Base-by-base conservation (phyloP, 2,888 invertebrate genomes). In the Megalurothrips usitatus region DNA sequence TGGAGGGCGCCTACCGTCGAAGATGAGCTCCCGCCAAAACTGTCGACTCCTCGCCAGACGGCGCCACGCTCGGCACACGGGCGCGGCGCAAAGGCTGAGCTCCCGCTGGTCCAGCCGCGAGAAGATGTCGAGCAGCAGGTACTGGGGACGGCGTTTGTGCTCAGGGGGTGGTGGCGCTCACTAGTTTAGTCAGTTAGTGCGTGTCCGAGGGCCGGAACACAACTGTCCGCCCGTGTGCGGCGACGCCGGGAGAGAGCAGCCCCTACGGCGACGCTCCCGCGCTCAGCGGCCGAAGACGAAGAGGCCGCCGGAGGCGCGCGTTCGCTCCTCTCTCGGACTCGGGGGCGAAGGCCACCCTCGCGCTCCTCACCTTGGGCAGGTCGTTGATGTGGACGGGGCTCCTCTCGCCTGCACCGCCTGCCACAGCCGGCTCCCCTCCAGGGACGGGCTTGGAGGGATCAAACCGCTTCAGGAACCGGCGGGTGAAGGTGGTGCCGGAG, bases 101-200 rank as follows among this genome's bases (percentile, higher is more conserved):
- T 75, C 26, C 23, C 68, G 68, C 26, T 75, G 68, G 68, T 75
- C 68, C 68, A 75, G 68, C 68, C 12, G 11, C 23, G 68, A 75
- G 68, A 75, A 26, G 68, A 75, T 26, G 23, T 26, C 26, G 68
- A 75, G 68, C 26, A 75, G 68, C 10, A 75, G 26, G 26, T 26
- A 8, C 68, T 75, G 26, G 23, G 26, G 26, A 8, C 0, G 14
- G 58, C 12, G 52, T 6, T 6, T 17, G 11, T 17, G 58, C 14
- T 58, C 58, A 14, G 58, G 0, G 34, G 34, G 34, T 43, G 2
- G 3, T 43, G 34, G 34, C 34, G 34, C 34, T 43, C 34, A n/a
- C n/a, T n/a, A n/a, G n/a, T n/a, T n/a, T n/a, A n/a, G n/a, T n/a
- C n/a, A n/a, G n/a, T n/a, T n/a, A n/a, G n/a, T n/a, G n/a, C n/a